A percentile compares a stretch with the other conserved stretches of the same genome.
Evolutionary conservation across 2,797 vertebrate species (phyloP).

Genomic region (Syngnathus acus): DNA sequence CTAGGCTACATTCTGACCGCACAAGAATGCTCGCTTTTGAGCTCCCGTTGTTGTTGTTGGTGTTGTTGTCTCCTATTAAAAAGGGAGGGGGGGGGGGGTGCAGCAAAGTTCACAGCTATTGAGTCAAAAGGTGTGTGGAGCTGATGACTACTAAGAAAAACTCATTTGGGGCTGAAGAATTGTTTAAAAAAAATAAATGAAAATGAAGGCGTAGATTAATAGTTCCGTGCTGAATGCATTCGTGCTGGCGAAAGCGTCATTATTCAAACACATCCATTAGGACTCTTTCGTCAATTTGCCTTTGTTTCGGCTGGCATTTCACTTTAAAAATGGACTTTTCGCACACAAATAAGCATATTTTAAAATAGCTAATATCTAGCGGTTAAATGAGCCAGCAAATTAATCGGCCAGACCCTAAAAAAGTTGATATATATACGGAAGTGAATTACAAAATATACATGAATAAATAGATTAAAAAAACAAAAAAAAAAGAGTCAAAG

Average conservation of each 20-base stretch:
- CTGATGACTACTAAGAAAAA: background rate
- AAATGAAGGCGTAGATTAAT: slow-evolving; percentile 7
- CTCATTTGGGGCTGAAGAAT: background rate
- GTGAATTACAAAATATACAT: no score
- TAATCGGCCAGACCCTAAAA: no score
- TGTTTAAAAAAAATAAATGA: background rate
- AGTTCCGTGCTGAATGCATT: slow-evolving; percentile 1
- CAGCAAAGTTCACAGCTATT: slow-evolving; percentile 38
- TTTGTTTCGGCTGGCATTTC: background rate
- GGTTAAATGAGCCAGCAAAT: no score
- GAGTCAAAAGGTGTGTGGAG: slow-evolving; percentile 3
- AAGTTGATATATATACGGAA: no score
- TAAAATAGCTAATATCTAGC: no score
- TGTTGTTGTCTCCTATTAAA: background rate
- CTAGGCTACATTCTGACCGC: slow-evolving; percentile 34
- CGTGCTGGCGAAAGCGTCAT: background rate
- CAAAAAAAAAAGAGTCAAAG: no score
- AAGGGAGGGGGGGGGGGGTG: slow-evolving; percentile 19
- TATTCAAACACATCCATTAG: slow-evolving; percentile 4
- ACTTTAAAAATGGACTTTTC: background rate
- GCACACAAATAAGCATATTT: background rate
- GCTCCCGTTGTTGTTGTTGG: slow-evolving; percentile 1
- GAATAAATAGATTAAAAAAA: no score
- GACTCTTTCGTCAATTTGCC: background rate
- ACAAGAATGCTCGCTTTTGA: slow-evolving; percentile 61